These are phyloP conservation scores for Hypomecis atomaria DNA, from an alignment of 2,888 invertebrate genomes.

Conservation along the genomic window DNA sequence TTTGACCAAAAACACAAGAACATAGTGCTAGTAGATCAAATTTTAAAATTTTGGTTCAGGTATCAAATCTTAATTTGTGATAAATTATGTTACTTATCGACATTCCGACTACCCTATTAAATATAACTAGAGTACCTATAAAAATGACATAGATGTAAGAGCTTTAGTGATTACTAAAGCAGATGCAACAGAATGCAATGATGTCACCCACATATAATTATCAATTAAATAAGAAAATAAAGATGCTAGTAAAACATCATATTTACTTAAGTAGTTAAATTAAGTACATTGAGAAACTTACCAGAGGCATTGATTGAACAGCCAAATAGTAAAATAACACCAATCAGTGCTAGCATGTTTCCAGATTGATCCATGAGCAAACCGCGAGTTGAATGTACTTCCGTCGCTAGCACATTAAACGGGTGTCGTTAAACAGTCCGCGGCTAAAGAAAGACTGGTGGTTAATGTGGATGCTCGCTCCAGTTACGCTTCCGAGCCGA, in stretches of 20 bases:
- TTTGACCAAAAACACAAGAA: too few species aligned
- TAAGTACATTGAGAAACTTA: constrained; percentile 11
- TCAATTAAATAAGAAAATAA: neutral
- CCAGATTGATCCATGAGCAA: constrained; percentile 52
- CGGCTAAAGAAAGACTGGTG: constrained; percentile 55
- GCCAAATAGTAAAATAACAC: constrained; percentile 46
- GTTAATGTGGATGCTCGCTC: constrained; percentile 53
- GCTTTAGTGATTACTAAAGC: neutral
- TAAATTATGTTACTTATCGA: too few species aligned
- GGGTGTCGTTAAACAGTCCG: constrained; percentile 57
- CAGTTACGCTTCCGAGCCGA: constrained; percentile 69
- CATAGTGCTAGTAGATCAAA: too few species aligned
- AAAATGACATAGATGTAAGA: neutral
- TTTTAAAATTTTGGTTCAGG: too few species aligned
- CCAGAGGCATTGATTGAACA: constrained; percentile 22
- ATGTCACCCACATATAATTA: constrained; percentile 3
- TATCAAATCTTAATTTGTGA: too few species aligned
- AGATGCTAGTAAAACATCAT: neutral
- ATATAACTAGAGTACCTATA: neutral
- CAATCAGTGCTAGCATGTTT: constrained; percentile 53
- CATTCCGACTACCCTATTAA: too few species aligned
- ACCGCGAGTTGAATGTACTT: constrained; percentile 59
- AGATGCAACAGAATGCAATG: neutral
- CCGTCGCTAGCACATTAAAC: constrained; percentile 52
- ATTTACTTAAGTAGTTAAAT: neutral